These are phyloP conservation scores for Platalea minor DNA, from an alignment of 2,797 vertebrate species.

Conservation along the genomic window DNA sequence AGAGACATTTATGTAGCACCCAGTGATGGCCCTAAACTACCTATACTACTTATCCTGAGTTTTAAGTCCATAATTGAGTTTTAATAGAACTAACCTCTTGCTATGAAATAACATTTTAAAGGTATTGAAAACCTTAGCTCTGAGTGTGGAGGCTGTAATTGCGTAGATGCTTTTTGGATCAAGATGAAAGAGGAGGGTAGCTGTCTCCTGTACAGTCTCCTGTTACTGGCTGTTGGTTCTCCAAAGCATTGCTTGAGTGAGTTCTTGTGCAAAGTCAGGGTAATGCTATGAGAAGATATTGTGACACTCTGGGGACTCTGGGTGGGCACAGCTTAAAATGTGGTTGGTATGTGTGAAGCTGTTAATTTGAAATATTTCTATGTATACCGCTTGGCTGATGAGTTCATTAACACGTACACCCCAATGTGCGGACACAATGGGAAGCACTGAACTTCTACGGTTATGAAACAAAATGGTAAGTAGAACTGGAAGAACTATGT, in stretches of 20 bases:
- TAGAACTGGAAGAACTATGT: not conserved
- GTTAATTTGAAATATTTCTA: not conserved
- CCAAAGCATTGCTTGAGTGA: not conserved
- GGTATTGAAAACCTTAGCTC: not conserved
- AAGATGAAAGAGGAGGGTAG: not conserved
- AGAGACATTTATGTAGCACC: not conserved
- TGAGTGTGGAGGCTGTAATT: not conserved
- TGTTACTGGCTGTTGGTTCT: not conserved
- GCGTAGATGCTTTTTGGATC: not conserved
- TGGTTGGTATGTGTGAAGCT: not conserved
- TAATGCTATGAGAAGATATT: not conserved
- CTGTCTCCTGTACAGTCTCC: not conserved
- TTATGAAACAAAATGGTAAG: not conserved
- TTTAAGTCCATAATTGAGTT: not conserved
- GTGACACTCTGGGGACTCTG: not conserved
- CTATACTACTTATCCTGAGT: not conserved
- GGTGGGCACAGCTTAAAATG: not conserved
- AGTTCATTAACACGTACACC: rapidly evolving
- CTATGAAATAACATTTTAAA: not conserved
- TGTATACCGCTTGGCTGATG: not conserved
- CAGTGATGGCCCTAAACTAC: not conserved
- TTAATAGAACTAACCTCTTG: not conserved
- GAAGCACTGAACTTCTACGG: not conserved
- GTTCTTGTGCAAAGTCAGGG: not conserved
- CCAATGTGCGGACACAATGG: not conserved